A percentile compares a stretch with the other conserved stretches of the same genome.
phyloP scores from a whole-genome alignment of 1,140 invertebrate genomes.

The Nymphalis io region DNA sequence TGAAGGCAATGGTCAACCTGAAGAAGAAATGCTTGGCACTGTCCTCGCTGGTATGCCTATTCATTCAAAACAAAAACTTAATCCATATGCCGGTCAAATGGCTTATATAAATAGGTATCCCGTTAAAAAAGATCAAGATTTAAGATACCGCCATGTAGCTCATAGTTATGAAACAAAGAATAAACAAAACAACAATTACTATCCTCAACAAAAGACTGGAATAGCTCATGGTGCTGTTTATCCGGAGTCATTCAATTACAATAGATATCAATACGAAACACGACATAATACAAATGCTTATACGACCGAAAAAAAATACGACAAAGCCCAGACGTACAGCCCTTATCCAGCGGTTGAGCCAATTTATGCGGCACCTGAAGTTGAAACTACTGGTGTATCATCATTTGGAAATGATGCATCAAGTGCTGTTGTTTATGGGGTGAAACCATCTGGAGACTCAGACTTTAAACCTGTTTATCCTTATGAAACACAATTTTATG shows the following conservation, averaged over 20 bases:
- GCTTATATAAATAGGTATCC: constrained; percentile 66
- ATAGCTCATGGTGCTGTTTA: constrained; percentile 77
- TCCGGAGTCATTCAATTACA: constrained; percentile 69
- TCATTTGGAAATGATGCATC: constrained; percentile 63
- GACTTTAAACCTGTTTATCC: constrained; percentile 75
- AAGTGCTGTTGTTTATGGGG: constrained; percentile 70
- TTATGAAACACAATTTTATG: constrained; percentile 66
- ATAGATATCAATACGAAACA: constrained; percentile 67
- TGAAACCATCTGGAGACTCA: constrained; percentile 65
- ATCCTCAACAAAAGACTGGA: constrained; percentile 76
- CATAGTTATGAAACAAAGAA: constrained; percentile 65
- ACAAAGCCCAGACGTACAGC: constrained; percentile 55
- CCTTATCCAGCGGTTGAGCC: constrained; percentile 73
- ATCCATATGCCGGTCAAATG: constrained; percentile 75
- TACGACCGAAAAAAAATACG: constrained; percentile 63
- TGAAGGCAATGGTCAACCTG: constrained; percentile 84
- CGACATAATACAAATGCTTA: constrained; percentile 55
- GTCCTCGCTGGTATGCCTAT: constrained; percentile 87
- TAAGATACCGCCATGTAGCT: constrained; percentile 73
- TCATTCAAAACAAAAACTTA: constrained; percentile 73
- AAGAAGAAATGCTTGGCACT: constrained; percentile 88
- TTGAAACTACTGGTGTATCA: constrained; percentile 54
- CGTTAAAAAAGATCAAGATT: constrained; percentile 74
- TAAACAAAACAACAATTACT: constrained; percentile 65
- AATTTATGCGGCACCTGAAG: constrained; percentile 71